Base-by-base conservation (phyloP, 2,797 vertebrate genomes). In the Enteromius radiatus region DNA sequence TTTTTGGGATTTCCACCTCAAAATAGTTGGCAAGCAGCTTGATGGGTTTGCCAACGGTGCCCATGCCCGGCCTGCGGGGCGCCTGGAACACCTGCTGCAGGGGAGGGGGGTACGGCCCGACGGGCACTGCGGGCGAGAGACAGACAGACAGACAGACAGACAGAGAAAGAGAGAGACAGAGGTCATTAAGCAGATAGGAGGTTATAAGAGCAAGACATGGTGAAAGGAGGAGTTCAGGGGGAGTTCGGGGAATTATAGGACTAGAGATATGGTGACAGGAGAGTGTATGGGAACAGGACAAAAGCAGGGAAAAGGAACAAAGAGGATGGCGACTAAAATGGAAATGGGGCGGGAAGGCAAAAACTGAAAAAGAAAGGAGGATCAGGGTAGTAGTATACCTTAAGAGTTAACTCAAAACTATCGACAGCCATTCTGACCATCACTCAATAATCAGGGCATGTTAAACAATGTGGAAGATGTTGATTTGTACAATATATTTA, bases 11-110 rank as follows among this genome's bases (percentile, higher is more conserved):
- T 92, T 99, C 97, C 91, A 99, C 98, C 88, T 99, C 97, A 86
- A 99, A 99, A 92, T 99, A 99, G 93, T 99, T 99, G 91, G 98
- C 98, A 92, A 99, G 94, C 91, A 99, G 96, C 91, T 98, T 98
- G 94, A 99, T 99, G 89, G 98, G 98, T 90, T 99, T 99, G 89
- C 98, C 98, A 41, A 99, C 96, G 0, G 98, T 99, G 89, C 98
- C 98, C 95, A 99, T 97, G 88, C 98, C 98, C 14, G 98, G 98
- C 91, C 98, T 94, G 64, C 97, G 96, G 0, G 98, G 98, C 31
- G 98, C 97, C 91, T 99, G 98, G 88, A 99, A 99, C 92, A 99
- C 98, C 95, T 99, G 98, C 96, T 98, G 97, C 93, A 99, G 93
- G 89, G 97, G 97, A 88, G 97, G 97, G 96, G 98, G 97, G 94